A percentile compares a stretch with the other conserved stretches of the same genome.
These are phyloP conservation scores for Chelmon rostratus DNA, from an alignment of 2,797 vertebrate genomes.

Conservation along the genomic window DNA sequence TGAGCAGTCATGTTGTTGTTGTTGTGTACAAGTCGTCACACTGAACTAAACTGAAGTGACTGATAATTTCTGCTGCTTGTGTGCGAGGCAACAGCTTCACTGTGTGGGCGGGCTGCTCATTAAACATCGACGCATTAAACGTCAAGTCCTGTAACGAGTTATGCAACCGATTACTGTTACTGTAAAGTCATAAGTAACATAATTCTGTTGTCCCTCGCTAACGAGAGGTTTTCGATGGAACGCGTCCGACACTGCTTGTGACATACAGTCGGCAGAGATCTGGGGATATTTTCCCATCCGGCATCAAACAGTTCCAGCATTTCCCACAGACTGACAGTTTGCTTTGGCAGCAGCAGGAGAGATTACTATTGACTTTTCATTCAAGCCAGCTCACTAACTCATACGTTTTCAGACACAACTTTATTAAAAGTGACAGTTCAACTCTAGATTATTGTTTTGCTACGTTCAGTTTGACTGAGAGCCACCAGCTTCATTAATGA, in stretches of 20 bases:
- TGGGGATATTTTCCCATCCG: slow-evolving; percentile 52
- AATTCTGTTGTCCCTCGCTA: neutral
- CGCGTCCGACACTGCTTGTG: neutral
- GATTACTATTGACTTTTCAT: slow-evolving; percentile 63
- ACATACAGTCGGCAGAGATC: slow-evolving; percentile 7
- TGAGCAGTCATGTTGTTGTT: too few species aligned
- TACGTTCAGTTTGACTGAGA: neutral
- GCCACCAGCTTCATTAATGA: too few species aligned
- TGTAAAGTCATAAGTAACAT: neutral
- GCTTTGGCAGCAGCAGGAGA: slow-evolving; percentile 62
- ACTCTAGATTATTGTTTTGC: slow-evolving; percentile 11
- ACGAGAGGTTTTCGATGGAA: neutral
- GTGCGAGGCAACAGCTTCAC: too few species aligned
- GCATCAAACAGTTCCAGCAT: slow-evolving; percentile 35
- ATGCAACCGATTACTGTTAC: neutral
- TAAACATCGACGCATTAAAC: neutral
- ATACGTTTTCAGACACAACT: slow-evolving; percentile 1
- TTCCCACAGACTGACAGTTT: slow-evolving; percentile 69
- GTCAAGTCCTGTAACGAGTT: neutral
- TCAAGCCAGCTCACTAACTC: slow-evolving; percentile 37
- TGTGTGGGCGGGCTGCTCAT: neutral
- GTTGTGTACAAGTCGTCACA: too few species aligned
- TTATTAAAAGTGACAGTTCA: slow-evolving; percentile 25
- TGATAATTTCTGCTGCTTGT: too few species aligned
- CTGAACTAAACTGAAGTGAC: too few species aligned